phyloP scores from a whole-genome alignment of 2,113 vertebrate species.

The Hippocampus comes region DNA sequence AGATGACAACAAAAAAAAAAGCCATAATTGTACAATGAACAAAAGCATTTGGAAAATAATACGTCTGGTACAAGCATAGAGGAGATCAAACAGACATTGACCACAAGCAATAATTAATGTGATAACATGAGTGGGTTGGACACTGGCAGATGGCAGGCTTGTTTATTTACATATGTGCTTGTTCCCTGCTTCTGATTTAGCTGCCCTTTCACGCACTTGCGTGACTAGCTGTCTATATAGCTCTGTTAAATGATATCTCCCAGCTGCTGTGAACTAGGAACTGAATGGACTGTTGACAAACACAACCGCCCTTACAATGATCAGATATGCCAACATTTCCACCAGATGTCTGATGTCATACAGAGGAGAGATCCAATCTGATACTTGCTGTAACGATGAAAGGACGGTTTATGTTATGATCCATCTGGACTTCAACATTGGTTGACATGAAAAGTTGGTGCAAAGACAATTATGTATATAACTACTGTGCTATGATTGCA shows the following conservation, averaged over 20 bases:
- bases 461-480: neutral
- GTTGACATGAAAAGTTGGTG: neutral
- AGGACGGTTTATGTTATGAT: neutral
- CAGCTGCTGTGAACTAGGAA: constrained; percentile 24
- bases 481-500: neutral
- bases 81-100: neutral
- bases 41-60: neutral
- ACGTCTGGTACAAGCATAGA: neutral
- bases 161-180: neutral
- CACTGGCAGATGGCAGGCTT: constrained; percentile 1
- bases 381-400: neutral
- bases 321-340: constrained; percentile 6
- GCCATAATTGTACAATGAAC: neutral
- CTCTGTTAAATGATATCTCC: neutral
- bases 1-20: neutral
- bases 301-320: neutral
- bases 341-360: neutral
- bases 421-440: too few relatives aligned
- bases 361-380: neutral
- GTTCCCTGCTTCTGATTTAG: neutral
- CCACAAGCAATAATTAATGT: neutral
- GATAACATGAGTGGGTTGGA: neutral
- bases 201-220: constrained; percentile 13
- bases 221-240: constrained; percentile 25
- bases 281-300: constrained; percentile 50